Evolutionary conservation across 1,140 invertebrate genomes (phyloP), one percentile per base, ranked within the genome.

Genomic region (Muscidifurax raptorellus): DNA sequence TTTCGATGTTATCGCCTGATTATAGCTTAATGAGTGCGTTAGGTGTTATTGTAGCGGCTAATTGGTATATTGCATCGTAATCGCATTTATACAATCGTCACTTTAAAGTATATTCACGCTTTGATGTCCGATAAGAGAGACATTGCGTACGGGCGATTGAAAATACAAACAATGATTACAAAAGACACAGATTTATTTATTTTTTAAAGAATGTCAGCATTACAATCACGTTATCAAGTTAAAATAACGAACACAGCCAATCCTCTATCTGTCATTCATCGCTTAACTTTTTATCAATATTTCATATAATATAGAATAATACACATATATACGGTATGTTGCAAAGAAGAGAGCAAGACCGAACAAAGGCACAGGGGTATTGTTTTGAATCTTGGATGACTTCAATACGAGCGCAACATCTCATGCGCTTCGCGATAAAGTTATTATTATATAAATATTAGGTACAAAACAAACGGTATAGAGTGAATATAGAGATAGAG

Each of bases 231-330:
- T 80, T 66, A 85, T 59, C 64, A 32, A 80, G 59, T 80, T 81
- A 77, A 71, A 81, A 71, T 81, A 77, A 85, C 40, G 40, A 76
- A 59, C 83, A 85, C 83, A 85, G 83, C 83, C 83, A 77, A 85
- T 85, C 72, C 59, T 69, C 59, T 84, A 84, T 59, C 28, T 80
- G 72, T 77, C 79, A 77, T 76, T 77, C 79, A 77, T 80, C 22
- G 28, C 22, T 22, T 44, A 66, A 12, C 27, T 32, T 30, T 66
- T 27, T 15, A 72, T 79, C 32, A 30, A 52, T 72, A 74, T 36
- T 32, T 36, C 30, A 40, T 74, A 30, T 32, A 13, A n/a, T 52
- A n/a, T 44, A 32, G 40, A 80, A 80, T 80, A 52, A 76, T 85
- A 80, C 40, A 80, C 32, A 74, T 74, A 64, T 79, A 79, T 25